These are phyloP conservation scores for Hydra vulgaris DNA, from an alignment of 30 jellyfish, hydroid and myxozoan genomes.

Conservation along the genomic window DNA sequence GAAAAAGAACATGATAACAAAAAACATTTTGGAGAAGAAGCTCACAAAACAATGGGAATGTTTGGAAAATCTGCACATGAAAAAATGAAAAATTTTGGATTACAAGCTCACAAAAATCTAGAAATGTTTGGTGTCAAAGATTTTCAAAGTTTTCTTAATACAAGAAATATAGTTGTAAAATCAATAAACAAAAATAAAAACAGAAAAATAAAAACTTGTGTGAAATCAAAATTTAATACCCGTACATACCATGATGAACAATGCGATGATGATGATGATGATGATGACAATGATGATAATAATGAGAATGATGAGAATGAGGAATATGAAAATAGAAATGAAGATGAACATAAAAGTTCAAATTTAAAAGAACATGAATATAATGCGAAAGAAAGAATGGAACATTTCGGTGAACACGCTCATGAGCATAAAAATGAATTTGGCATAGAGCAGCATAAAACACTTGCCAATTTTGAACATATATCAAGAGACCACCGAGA, in stretches of 20 bases:
- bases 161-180: background rate
- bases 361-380: slow-evolving; percentile 6
- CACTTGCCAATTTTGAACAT: background rate
- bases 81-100: background rate
- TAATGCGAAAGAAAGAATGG: background rate
- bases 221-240: background rate
- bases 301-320: slow-evolving; percentile 28
- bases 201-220: background rate
- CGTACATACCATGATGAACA: slow-evolving; percentile 6
- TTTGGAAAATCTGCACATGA: background rate
- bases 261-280: slow-evolving; percentile 21
- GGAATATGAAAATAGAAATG: slow-evolving; percentile 10
- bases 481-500: slow-evolving; percentile 12
- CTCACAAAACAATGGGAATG: background rate
- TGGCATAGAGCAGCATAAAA: slow-evolving; percentile 1
- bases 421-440: slow-evolving; percentile 5
- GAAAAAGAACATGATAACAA: background rate
- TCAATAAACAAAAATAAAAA: background rate
- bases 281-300: slow-evolving; percentile 7
- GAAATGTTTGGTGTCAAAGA: background rate
- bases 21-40: background rate
- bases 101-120: slow-evolving; percentile 1
- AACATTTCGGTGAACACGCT: slow-evolving; percentile 5
- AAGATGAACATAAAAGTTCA: slow-evolving; percentile 3
- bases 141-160: background rate